phyloP scores from a whole-genome alignment of 2,888 invertebrate genomes.

The Phaonia tiefii region DNA sequence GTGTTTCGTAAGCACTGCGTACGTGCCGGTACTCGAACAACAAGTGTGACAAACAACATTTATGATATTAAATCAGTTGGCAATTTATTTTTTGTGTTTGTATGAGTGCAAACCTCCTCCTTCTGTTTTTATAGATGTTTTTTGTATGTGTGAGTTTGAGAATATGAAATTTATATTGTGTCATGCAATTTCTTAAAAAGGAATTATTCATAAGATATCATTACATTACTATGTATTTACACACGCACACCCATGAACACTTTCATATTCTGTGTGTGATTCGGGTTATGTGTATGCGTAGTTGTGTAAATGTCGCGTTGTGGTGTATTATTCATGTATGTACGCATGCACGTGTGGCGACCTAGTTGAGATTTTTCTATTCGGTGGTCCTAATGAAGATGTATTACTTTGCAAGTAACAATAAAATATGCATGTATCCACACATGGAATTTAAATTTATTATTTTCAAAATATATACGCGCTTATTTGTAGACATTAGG shows the following conservation, averaged over 20 bases:
- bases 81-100: slow-evolving; percentile 45
- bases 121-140: not conserved
- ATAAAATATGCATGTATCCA: slow-evolving; percentile 2
- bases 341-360: slow-evolving; percentile 1
- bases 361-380: not conserved
- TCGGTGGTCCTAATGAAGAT: slow-evolving; percentile 5
- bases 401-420: slow-evolving; percentile 15
- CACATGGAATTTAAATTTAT: too few species aligned
- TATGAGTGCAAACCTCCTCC: too few species aligned
- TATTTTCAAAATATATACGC: too few species aligned
- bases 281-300: slow-evolving; percentile 25
- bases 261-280: not conserved
- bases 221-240: not conserved
- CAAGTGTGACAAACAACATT: slow-evolving; percentile 49
- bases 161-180: slow-evolving; percentile 36
- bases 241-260: too few species aligned
- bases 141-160: slow-evolving; percentile 11
- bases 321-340: not conserved
- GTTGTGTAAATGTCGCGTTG: not conserved
- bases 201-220: slow-evolving; percentile 49
- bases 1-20: too few species aligned
- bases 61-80: slow-evolving; percentile 52
- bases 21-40: slow-evolving; percentile 37
- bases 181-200: slow-evolving; percentile 48
- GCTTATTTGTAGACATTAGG: too few species aligned